Evolutionary conservation across 2,888 invertebrate species (phyloP).

Genomic region (Rhabditoides inermis): DNA sequence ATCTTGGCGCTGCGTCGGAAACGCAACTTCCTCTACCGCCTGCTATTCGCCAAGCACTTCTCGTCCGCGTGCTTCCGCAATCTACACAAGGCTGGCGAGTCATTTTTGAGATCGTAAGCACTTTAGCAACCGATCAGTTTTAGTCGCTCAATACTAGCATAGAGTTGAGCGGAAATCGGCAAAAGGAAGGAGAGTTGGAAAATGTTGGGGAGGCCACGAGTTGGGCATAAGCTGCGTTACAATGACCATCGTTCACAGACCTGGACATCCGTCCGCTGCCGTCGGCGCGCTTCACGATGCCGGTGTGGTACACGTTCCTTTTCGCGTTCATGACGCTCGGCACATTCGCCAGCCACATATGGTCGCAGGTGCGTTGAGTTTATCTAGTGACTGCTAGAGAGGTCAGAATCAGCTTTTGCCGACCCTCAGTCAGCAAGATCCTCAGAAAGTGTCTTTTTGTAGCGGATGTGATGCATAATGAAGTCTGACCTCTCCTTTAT

Average conservation of each 20-base stretch:
- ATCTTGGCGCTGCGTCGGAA: constrained; percentile 14
- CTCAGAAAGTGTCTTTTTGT: too few relatives aligned
- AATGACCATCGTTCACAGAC: constrained; percentile 13
- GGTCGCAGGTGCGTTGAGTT: too few relatives aligned
- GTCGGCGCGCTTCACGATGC: constrained; percentile 32
- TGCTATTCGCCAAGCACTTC: constrained; percentile 26
- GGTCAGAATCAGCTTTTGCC: too few relatives aligned
- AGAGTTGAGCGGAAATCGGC: too few relatives aligned
- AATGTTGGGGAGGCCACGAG: background rate
- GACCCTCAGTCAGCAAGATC: too few relatives aligned
- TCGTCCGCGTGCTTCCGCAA: constrained; percentile 33
- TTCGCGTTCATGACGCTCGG: constrained; percentile 34
- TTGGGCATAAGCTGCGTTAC: background rate
- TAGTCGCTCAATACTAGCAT: too few relatives aligned
- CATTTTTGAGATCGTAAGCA: too few relatives aligned
- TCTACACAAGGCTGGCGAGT: constrained; percentile 23
- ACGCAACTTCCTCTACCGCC: constrained; percentile 20
- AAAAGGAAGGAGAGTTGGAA: background rate
- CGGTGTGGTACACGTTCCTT: constrained; percentile 33
- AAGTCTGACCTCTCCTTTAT: too few relatives aligned
- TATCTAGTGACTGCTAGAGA: too few relatives aligned
- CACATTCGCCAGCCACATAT: constrained; percentile 36
- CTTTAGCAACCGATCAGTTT: too few relatives aligned
- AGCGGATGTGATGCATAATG: too few relatives aligned
- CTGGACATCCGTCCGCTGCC: constrained; percentile 32